Conservation (phyloP, 2,113 vertebrate genomes). For the Ceyx cyanopectus region DNA sequence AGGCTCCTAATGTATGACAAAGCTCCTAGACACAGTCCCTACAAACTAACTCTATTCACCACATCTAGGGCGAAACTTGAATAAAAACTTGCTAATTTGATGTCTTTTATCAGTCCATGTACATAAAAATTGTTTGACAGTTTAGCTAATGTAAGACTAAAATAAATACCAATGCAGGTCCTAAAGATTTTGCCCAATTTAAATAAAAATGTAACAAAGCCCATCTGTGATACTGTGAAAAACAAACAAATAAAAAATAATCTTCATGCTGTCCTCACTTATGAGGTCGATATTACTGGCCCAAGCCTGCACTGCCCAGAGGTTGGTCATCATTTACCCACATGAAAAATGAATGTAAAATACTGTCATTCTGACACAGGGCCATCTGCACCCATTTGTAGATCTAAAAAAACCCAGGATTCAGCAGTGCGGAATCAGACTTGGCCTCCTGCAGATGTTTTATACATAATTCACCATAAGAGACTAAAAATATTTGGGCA, state of each 20-base stretch:
- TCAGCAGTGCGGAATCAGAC: background rate
- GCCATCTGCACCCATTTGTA: background rate
- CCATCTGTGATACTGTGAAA: background rate
- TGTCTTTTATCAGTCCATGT: background rate
- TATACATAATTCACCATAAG: background rate
- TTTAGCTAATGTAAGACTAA: background rate
- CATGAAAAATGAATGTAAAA: background rate
- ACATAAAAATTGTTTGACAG: background rate
- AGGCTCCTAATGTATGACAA: background rate
- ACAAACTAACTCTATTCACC: background rate
- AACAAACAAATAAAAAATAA: background rate
- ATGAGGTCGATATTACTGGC: no score
- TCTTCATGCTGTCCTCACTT: no score
- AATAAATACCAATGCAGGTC: background rate
- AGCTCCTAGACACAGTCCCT: background rate
- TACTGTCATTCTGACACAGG: background rate
- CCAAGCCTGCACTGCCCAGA: background rate
- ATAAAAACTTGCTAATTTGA: background rate
- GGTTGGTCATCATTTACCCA: background rate
- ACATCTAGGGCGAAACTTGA: background rate
- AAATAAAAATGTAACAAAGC: background rate
- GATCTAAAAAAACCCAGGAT: background rate
- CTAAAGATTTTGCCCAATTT: background rate
- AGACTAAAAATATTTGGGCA: slow-evolving; percentile 41
- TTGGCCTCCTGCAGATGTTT: slow-evolving; percentile 24